These are phyloP conservation scores for Junco hyemalis DNA, from an alignment of 2,113 vertebrate genomes.

Conservation along the genomic window DNA sequence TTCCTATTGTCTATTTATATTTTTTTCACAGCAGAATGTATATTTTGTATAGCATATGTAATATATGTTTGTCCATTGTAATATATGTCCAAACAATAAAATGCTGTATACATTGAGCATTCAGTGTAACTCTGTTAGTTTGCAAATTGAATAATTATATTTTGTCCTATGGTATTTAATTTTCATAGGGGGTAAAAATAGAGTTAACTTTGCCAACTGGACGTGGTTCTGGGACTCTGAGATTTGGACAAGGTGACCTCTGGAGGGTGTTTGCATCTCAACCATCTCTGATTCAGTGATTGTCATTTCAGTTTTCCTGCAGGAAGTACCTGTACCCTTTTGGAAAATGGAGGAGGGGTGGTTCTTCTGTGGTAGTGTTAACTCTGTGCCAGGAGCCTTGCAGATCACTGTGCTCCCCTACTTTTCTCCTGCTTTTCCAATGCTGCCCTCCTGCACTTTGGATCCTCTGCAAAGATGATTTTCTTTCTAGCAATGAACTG, in stretches of 20 bases:
- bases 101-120: background rate
- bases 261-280: background rate
- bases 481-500: background rate
- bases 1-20: conserved; percentile 72
- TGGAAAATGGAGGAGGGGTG: accelerated
- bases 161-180: background rate
- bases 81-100: conserved; percentile 73
- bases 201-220: background rate
- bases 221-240: background rate
- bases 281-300: background rate
- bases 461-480: background rate
- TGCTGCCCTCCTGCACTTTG: background rate
- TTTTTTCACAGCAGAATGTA: conserved; percentile 76
- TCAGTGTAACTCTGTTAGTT: background rate
- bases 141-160: background rate
- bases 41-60: conserved; percentile 81
- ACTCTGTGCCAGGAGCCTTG: background rate
- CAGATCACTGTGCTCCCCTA: background rate
- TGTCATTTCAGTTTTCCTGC: background rate
- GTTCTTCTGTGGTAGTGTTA: accelerated
- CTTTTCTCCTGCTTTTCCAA: background rate
- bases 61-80: conserved; percentile 73
- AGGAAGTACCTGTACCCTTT: background rate
- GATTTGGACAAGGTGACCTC: background rate
- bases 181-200: background rate